A percentile compares a stretch with the other conserved stretches of the same genome.
phyloP scores from a whole-genome alignment of 2,888 invertebrate genomes.

The Prosapia bicincta region DNA sequence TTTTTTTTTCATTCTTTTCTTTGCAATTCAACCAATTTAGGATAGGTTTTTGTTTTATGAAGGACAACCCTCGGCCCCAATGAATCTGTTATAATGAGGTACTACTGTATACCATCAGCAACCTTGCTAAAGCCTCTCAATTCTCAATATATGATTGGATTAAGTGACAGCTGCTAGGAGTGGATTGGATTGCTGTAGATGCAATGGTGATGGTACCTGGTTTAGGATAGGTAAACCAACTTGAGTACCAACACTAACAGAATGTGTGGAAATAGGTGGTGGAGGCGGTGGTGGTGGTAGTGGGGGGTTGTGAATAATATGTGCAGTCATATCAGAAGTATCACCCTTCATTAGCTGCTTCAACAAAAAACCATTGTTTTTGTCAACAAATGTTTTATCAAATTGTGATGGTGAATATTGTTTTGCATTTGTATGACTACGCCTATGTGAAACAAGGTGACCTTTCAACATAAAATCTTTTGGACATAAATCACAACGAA shows the following conservation, averaged over 20 bases:
- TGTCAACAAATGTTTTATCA: constrained; percentile 35
- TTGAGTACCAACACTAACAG: constrained; percentile 41
- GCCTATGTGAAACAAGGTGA: constrained; percentile 76
- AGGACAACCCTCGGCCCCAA: too few species aligned
- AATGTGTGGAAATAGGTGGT: constrained; percentile 34
- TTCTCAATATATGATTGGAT: constrained; percentile 1
- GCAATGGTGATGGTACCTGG: constrained; percentile 37
- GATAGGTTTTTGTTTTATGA: too few species aligned
- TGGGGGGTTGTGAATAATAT: constrained; percentile 36
- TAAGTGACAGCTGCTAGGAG: constrained; percentile 38
- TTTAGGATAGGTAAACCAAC: constrained; percentile 40
- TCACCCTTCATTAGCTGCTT: constrained; percentile 42
- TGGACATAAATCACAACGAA: constrained; percentile 77
- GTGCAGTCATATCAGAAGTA: constrained; percentile 36
- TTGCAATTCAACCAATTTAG: too few species aligned
- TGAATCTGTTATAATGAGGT: too few species aligned
- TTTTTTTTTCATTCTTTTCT: too few species aligned
- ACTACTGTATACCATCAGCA: not conserved
- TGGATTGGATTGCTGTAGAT: constrained; percentile 39
- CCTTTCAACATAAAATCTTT: constrained; percentile 89
- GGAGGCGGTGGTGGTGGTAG: too few species aligned
- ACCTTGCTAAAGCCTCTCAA: not conserved
- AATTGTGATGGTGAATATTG: constrained; percentile 31
- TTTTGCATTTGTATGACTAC: constrained; percentile 65
- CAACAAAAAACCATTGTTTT: constrained; percentile 39